Evolutionary conservation across 1,140 invertebrate species (phyloP).

Genomic region (Orchesella cincta): DNA sequence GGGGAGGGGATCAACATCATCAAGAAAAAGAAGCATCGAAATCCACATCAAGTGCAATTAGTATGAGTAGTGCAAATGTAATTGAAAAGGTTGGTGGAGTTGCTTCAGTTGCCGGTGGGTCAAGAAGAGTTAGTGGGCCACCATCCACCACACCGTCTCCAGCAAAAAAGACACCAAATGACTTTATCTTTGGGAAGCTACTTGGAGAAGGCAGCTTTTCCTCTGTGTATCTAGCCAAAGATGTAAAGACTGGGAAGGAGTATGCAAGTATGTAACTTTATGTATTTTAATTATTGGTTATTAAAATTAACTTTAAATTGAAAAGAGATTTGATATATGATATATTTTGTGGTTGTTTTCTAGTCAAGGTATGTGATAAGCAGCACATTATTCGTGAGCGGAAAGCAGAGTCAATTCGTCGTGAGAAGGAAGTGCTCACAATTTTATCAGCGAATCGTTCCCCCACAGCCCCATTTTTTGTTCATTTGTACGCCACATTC

Average conservation of each 20-base stretch:
- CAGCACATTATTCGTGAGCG: conserved; percentile 86
- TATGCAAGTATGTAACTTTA: conserved; percentile 80
- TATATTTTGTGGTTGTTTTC: conserved; percentile 54
- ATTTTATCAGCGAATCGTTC: conserved; percentile 66
- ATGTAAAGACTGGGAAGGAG: conserved; percentile 82
- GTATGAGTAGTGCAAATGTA: background rate
- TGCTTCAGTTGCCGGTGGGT: background rate
- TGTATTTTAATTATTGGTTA: conserved; percentile 2
- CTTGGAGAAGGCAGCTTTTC: conserved; percentile 97
- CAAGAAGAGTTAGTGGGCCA: background rate
- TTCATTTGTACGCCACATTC: conserved; percentile 93
- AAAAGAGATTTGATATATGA: background rate
- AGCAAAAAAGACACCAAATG: conserved; percentile 73
- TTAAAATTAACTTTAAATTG: background rate
- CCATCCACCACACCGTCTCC: conserved; percentile 56
- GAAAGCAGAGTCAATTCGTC: conserved; percentile 88
- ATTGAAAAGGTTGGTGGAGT: background rate
- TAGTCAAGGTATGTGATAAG: conserved; percentile 96
- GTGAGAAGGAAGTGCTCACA: conserved; percentile 88
- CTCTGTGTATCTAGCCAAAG: conserved; percentile 88
- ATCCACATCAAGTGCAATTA: conserved; percentile 1
- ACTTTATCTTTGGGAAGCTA: conserved; percentile 92
- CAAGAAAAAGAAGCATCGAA: too few relatives aligned
- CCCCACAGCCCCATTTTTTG: conserved; percentile 74
- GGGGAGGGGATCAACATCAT: background rate